Base-by-base conservation (phyloP, 2,113 vertebrate genomes). In the Neoarius graeffei region DNA sequence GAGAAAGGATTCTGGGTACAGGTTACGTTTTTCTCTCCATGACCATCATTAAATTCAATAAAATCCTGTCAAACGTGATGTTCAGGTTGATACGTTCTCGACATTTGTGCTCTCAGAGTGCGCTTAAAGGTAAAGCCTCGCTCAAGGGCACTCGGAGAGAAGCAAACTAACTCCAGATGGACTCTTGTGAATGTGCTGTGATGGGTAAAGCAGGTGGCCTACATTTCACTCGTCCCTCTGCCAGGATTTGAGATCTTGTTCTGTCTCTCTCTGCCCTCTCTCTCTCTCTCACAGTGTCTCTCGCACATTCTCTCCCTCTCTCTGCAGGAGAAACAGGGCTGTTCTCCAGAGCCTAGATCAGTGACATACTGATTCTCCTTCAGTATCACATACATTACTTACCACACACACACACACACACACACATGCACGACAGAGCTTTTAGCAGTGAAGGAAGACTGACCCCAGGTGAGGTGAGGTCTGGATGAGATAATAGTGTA, bases 171-270 rank as follows among this genome's bases (percentile, higher is more conserved):
- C 30, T 64, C 17, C 73, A 64, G 8, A 23, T 7, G 15, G 57
- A 62, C 64, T 6, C 62, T 57, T 56, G 23, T 69, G 59, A 83
- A 64, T 50, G 60, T 48, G 60, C 57, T 64, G 35, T 62, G 50
- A 71, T 56, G 11, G 83, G 56, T 56, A 77, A 76, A 84, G 84
- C 85, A 56, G 60, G 62, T 81, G 76, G 19, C 85, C 77, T 86
- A 86, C 74, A 86, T 80, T 81, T 27, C 60, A 35, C 27, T 4
- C 50, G 6, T 35, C 50, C 80, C 69, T 54, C 11, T 59, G 67
- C 66, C 80, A 82, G 59, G 57, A 82, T 62, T 48, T 62, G 57
- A 62, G 57, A 42, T 82, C 57, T 59, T 30, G 15, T 8, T 15
- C 48, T 77, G 4, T 52, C 71, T 74, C 5, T 74, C 27, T 17